These are phyloP conservation scores for Drosophila kanekoi DNA, from an alignment of 2,888 invertebrate genomes.

Conservation along the genomic window DNA sequence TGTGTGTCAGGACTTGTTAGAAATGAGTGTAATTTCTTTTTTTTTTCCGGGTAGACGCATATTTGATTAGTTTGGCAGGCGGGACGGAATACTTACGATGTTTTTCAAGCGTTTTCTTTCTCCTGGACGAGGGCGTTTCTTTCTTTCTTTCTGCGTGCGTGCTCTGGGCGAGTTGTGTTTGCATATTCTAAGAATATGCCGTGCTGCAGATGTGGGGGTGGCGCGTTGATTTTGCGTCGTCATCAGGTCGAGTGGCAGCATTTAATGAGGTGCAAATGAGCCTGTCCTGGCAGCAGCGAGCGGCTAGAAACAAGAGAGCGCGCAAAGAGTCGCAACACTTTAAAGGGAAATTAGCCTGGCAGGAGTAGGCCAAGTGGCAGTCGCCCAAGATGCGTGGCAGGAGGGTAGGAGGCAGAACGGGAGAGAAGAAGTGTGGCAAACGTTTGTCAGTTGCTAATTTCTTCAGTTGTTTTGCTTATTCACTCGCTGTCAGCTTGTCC, in stretches of 20 bases:
- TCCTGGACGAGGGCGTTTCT: background rate
- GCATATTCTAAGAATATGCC: conserved; percentile 37
- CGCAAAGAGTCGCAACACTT: conserved; percentile 69
- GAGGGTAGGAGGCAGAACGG: background rate
- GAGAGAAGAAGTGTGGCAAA: conserved; percentile 60
- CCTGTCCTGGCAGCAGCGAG: conserved; percentile 62
- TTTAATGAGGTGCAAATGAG: conserved; percentile 83
- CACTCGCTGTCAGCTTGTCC: conserved; percentile 22
- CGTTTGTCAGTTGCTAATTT: conserved; percentile 64
- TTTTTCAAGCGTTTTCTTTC: conserved; percentile 5
- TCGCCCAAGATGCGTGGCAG: conserved; percentile 30
- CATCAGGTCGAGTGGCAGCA: conserved; percentile 78
- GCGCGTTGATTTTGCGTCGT: conserved; percentile 53
- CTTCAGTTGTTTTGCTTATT: conserved; percentile 55
- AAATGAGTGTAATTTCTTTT: conserved; percentile 4
- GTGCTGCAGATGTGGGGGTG: conserved; percentile 9
- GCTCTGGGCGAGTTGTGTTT: conserved; percentile 23
- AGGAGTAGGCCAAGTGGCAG: conserved; percentile 79
- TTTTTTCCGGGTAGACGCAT: conserved; percentile 22
- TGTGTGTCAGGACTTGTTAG: background rate
- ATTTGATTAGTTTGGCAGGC: conserved; percentile 31
- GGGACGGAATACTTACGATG: background rate
- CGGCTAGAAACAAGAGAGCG: conserved; percentile 32
- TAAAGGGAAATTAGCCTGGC: conserved; percentile 77
- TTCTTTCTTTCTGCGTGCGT: background rate